phyloP scores from a whole-genome alignment of 2,888 invertebrate species.

The Aleiodes leptofemur region DNA sequence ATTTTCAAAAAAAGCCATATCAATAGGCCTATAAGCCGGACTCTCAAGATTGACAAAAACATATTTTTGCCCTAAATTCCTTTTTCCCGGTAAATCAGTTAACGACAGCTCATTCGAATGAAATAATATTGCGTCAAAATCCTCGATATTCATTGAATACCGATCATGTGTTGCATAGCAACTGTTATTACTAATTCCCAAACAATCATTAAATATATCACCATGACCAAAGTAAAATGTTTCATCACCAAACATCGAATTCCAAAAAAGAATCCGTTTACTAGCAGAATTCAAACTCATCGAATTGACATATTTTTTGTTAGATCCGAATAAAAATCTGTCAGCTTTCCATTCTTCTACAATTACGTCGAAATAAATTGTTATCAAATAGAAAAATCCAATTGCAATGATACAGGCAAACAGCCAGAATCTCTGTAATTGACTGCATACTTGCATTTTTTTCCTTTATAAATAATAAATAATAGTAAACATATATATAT shows the following conservation, averaged over 20 bases:
- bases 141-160: conserved; percentile 67
- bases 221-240: conserved; percentile 63
- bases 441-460: conserved; percentile 40
- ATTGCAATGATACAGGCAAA: conserved; percentile 42
- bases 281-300: conserved; percentile 1
- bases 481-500: no score
- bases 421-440: conserved; percentile 41
- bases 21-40: conserved; percentile 64
- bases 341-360: conserved; percentile 41
- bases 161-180: conserved; percentile 76
- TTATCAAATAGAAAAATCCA: conserved; percentile 51
- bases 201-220: conserved; percentile 57
- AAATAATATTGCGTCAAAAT: conserved; percentile 78
- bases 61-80: conserved; percentile 76
- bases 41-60: conserved; percentile 77
- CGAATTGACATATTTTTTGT: background rate
- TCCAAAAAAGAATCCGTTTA: conserved; percentile 68
- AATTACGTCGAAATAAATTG: conserved; percentile 47
- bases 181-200: conserved; percentile 71
- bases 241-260: conserved; percentile 63
- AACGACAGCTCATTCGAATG: conserved; percentile 73
- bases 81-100: conserved; percentile 67
- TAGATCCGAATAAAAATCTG: conserved; percentile 11
- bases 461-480: background rate
- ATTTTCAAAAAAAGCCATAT: conserved; percentile 53